Evolutionary conservation across 2,888 invertebrate species (phyloP).

Genomic region (Tipula vernalis): DNA sequence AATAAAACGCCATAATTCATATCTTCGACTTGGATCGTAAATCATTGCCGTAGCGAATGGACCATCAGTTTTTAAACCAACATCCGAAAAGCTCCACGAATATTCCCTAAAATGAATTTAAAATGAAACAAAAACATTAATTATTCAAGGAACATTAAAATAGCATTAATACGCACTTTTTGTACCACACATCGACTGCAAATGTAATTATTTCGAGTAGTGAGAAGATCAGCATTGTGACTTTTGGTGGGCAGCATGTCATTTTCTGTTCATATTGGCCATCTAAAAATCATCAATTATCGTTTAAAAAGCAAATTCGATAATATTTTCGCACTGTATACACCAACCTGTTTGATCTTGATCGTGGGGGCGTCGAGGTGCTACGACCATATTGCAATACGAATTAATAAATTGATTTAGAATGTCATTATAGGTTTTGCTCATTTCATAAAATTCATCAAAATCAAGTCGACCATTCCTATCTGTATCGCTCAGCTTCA

Average conservation of each 20-base stretch:
- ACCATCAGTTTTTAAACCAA: slow-evolving; percentile 41
- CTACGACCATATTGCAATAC: slow-evolving; percentile 31
- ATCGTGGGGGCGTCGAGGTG: slow-evolving; percentile 23
- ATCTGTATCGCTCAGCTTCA: slow-evolving; percentile 50
- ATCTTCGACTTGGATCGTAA: slow-evolving; percentile 73
- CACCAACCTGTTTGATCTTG: slow-evolving; percentile 24
- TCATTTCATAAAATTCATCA: slow-evolving; percentile 55
- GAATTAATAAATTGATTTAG: slow-evolving; percentile 27
- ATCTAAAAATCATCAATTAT: slow-evolving; percentile 35
- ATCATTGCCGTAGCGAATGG: slow-evolving; percentile 73
- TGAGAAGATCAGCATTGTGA: slow-evolving; percentile 85
- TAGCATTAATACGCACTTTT: slow-evolving; percentile 27
- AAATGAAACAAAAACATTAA: background rate
- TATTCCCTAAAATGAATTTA: slow-evolving; percentile 17
- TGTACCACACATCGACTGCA: slow-evolving; percentile 34
- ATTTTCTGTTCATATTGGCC: slow-evolving; percentile 72
- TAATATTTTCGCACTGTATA: background rate
- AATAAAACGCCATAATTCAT: slow-evolving; percentile 85
- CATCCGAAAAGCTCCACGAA: background rate
- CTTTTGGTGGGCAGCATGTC: slow-evolving; percentile 87
- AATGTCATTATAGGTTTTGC: slow-evolving; percentile 38
- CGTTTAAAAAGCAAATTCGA: background rate
- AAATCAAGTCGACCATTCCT: slow-evolving; percentile 50
- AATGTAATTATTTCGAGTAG: slow-evolving; percentile 72
- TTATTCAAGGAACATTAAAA: slow-evolving; percentile 20